Percentiles rank a stretch among this genome's conserved stretches.
Evolutionary conservation across 2,113 vertebrate species (phyloP).

Genomic region (Crotalus helleri): DNA sequence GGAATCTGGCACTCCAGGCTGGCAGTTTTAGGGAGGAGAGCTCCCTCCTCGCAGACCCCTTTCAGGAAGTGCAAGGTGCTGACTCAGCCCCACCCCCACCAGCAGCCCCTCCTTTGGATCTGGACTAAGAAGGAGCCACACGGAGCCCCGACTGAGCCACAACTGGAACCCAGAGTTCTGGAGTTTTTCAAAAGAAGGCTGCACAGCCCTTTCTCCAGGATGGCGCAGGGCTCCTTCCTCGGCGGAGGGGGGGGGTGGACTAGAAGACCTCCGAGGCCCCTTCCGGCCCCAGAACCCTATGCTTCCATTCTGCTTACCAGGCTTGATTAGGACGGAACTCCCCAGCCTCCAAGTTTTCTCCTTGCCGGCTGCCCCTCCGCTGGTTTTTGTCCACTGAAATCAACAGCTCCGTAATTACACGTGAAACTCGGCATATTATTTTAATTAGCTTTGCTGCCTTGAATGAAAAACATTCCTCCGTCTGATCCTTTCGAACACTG

Average conservation of each 20-base stretch:
- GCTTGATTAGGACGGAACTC: neutral
- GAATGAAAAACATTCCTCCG: neutral
- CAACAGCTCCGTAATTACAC: neutral
- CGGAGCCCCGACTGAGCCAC: neutral
- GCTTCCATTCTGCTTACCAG: neutral
- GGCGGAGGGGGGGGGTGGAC: neutral
- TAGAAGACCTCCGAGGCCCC: neutral
- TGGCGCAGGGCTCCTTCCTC: neutral
- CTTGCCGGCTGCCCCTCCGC: neutral
- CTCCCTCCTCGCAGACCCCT: neutral
- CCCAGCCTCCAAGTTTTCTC: neutral
- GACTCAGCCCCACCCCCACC: neutral
- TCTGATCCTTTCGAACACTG: neutral
- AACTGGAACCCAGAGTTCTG: neutral
- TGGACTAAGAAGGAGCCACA: neutral
- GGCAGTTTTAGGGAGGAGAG: neutral
- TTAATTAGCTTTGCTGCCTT: neutral
- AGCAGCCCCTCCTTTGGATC: neutral
- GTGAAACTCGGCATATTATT: neutral
- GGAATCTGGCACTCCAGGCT: no score
- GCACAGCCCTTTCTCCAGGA: neutral
- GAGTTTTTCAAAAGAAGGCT: neutral
- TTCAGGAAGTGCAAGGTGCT: neutral
- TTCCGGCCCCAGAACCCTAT: neutral
- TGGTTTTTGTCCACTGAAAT: neutral